Evolutionary conservation across 2,888 invertebrate genomes (phyloP).

Genomic region (Rhagium mordax): DNA sequence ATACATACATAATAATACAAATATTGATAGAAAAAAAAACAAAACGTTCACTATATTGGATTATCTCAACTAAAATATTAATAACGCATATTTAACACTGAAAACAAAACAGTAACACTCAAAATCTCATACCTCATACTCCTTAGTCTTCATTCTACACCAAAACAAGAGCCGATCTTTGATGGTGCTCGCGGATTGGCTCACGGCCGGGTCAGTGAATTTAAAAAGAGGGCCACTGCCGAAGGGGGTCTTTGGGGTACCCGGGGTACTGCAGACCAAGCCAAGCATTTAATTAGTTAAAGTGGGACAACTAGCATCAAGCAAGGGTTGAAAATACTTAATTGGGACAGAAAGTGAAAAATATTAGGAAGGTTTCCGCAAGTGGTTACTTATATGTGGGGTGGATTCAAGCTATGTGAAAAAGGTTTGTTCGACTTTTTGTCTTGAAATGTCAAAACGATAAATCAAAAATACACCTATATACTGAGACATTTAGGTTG

Average conservation of each 20-base stretch:
- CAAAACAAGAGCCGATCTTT: constrained; percentile 97
- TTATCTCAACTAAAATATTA: neutral
- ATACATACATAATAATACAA: no score
- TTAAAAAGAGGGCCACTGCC: constrained; percentile 84
- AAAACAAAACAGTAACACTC: constrained; percentile 22
- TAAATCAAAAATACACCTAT: no score
- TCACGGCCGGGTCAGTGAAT: constrained; percentile 93
- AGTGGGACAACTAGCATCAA: constrained; percentile 39
- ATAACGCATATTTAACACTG: constrained; percentile 18
- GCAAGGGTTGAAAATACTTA: constrained; percentile 19
- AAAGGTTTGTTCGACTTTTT: no score
- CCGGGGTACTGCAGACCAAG: constrained; percentile 78
- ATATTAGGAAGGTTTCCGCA: neutral
- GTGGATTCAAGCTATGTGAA: neutral
- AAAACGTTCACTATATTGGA: neutral
- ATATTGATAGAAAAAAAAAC: neutral
- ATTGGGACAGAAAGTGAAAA: neutral
- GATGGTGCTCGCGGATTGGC: constrained; percentile 93
- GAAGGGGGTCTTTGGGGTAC: constrained; percentile 74
- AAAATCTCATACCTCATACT: constrained; percentile 87
- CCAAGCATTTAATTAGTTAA: constrained; percentile 49
- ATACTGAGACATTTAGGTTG: no score
- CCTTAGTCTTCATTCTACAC: constrained; percentile 97
- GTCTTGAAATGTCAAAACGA: neutral
- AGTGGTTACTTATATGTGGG: neutral